A percentile compares a stretch with the other conserved stretches of the same genome.
Conservation (phyloP, 1,140 invertebrate species). For the Saccostrea echinata region DNA sequence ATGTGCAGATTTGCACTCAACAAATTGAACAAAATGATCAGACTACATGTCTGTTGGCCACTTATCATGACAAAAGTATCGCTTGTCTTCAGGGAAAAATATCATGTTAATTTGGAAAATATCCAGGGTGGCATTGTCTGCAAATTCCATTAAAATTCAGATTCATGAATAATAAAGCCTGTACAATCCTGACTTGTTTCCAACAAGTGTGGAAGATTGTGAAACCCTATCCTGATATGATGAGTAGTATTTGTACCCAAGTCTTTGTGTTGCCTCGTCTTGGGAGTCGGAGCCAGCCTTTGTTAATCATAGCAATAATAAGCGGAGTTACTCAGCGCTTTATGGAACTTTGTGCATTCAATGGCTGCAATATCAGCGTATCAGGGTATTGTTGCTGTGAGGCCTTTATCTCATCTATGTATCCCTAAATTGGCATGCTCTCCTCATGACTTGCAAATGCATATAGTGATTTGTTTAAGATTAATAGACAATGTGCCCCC, state of each 20-base stretch:
- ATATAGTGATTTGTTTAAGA: constrained; percentile 10
- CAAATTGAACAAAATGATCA: neutral
- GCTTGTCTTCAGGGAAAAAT: neutral
- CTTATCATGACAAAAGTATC: constrained; percentile 27
- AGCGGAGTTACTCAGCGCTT: constrained; percentile 7
- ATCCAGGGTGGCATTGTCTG: constrained; percentile 16
- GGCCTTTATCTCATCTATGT: constrained; percentile 1
- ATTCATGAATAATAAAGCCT: constrained; percentile 36
- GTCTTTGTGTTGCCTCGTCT: constrained; percentile 3
- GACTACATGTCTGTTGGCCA: constrained; percentile 18
- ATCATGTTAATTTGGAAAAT: neutral
- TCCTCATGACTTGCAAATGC: constrained; percentile 11
- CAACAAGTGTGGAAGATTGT: constrained; percentile 25
- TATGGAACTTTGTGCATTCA: neutral
- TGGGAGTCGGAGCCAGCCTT: neutral
- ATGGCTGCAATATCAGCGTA: constrained; percentile 18
- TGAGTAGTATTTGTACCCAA: neutral
- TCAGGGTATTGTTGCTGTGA: constrained; percentile 1
- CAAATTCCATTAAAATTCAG: constrained; percentile 22
- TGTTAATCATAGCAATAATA: constrained; percentile 29
- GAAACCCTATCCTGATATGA: constrained; percentile 31
- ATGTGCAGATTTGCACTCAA: neutral
- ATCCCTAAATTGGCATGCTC: constrained; percentile 11
- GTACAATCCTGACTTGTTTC: constrained; percentile 1
- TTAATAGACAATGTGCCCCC: neutral